Conservation (phyloP, 2,888 invertebrate genomes). For the Chloroclysta siterata region DNA sequence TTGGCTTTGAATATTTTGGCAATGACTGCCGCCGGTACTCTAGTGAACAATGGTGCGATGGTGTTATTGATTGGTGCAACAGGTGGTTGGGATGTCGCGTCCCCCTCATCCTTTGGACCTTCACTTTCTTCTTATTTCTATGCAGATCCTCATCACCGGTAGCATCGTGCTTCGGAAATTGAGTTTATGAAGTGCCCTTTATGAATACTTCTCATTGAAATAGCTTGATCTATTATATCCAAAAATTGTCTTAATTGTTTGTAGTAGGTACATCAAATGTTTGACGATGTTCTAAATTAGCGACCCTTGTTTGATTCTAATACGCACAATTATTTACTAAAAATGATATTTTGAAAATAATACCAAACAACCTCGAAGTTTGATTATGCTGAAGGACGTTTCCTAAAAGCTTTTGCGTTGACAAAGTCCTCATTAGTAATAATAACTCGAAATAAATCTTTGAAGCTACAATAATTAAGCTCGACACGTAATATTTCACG, state of each 20-base stretch:
- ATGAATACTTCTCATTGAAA: background rate
- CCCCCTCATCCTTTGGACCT: slow-evolving; percentile 64
- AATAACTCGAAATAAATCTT: slow-evolving; percentile 43
- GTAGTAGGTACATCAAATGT: background rate
- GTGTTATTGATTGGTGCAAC: slow-evolving; percentile 81
- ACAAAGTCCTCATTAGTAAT: slow-evolving; percentile 35
- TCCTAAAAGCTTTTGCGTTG: slow-evolving; percentile 31
- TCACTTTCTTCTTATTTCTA: slow-evolving; percentile 62
- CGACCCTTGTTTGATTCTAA: background rate
- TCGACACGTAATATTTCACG: slow-evolving; percentile 51
- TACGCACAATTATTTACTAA: background rate
- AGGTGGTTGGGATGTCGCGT: slow-evolving; percentile 75
- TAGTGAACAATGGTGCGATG: slow-evolving; percentile 72
- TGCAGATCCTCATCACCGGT: slow-evolving; percentile 30
- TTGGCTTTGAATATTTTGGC: slow-evolving; percentile 41
- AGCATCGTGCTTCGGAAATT: slow-evolving; percentile 8
- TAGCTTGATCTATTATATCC: background rate
- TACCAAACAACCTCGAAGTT: background rate
- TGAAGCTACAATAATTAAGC: slow-evolving; percentile 51
- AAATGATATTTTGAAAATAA: background rate
- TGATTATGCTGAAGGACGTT: background rate
- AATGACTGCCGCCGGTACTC: slow-evolving; percentile 52
- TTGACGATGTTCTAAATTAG: background rate
- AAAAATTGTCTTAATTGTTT: background rate
- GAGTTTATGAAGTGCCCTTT: slow-evolving; percentile 4